Base-by-base conservation (phyloP, 2,113 vertebrate genomes). In the Seriola rivoliana region DNA sequence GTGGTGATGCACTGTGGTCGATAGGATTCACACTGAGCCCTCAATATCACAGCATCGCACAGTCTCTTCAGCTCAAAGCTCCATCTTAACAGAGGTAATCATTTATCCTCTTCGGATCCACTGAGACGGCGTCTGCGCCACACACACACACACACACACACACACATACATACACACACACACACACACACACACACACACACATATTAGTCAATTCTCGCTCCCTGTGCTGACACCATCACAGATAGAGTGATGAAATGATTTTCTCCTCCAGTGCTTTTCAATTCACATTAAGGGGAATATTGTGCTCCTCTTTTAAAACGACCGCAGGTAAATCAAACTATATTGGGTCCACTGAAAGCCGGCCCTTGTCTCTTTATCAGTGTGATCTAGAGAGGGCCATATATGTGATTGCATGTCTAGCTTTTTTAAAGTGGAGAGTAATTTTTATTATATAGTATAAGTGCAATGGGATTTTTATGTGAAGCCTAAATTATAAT, bases 211-310 rank as follows among this genome's bases (percentile, higher is more conserved):
- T 88, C 80, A 92, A 75, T 79, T 81, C 82, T 74, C 11, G 32
- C 52, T 84, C 85, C 71, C 70, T 73, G 71, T 80, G 77, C 81
- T 90, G 87, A 89, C 89, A 91, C 89, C 81, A 85, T 91, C 87
- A 88, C 80, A 87, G 85, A 89, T 64, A 67, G 82, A 88, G 80
- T 91, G 90, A 93, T 93, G 87, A 91, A 93, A 92, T 89, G 72
- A 89, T 92, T 93, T 93, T 93, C 90, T 91, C 85, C 90, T 92
- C 75, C 82, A 91, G 74, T 88, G 92, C 87, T 85, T 93, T 93
- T 91, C 90, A 91, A 86, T 91, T 93, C 82, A 89, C 90, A 91
- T 91, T 88, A 90, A 60, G n/a, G 78, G 84, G 73, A 91, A 87
- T 85, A 90, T 85, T 78, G 86, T 75, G 73, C 77, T 75, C 86